These are phyloP conservation scores for Drosophila sulfurigaster DNA, from an alignment of 1,140 invertebrate species.

Conservation along the genomic window DNA sequence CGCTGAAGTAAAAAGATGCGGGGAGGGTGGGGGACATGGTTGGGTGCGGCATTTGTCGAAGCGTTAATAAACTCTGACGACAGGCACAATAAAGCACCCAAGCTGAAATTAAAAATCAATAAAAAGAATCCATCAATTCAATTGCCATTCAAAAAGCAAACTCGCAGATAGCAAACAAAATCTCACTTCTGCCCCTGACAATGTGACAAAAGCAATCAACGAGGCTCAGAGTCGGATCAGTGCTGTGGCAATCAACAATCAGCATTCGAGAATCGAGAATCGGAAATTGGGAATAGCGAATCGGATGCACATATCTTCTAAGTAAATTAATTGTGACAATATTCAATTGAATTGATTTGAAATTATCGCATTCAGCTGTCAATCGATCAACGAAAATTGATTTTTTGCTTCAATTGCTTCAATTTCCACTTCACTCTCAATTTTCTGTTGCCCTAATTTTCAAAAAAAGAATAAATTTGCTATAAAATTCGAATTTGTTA, in stretches of 20 bases:
- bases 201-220: slow-evolving; percentile 34
- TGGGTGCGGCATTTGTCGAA: slow-evolving; percentile 46
- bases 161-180: slow-evolving; percentile 15
- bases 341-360: slow-evolving; percentile 82
- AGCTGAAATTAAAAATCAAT: slow-evolving; percentile 79
- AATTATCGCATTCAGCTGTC: slow-evolving; percentile 82
- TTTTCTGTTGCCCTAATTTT: too few relatives aligned
- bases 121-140: slow-evolving; percentile 58
- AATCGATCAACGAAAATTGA: slow-evolving; percentile 44
- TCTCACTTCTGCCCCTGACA: slow-evolving; percentile 25
- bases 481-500: too few relatives aligned
- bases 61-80: slow-evolving; percentile 56
- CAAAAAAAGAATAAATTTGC: too few relatives aligned
- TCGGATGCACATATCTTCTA: slow-evolving; percentile 58
- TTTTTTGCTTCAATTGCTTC: slow-evolving; percentile 59
- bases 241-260: neutral
- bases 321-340: slow-evolving; percentile 83
- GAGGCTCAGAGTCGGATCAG: slow-evolving; percentile 15
- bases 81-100: slow-evolving; percentile 64
- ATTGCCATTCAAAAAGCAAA: slow-evolving; percentile 28
- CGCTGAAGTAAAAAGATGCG: neutral
- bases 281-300: neutral
- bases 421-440: neutral
- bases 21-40: neutral
- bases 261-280: slow-evolving; percentile 1